Percentiles rank a stretch among this genome's conserved stretches.
Conservation (phyloP, 2,113 vertebrate species). For the Aplodontia rufa region DNA sequence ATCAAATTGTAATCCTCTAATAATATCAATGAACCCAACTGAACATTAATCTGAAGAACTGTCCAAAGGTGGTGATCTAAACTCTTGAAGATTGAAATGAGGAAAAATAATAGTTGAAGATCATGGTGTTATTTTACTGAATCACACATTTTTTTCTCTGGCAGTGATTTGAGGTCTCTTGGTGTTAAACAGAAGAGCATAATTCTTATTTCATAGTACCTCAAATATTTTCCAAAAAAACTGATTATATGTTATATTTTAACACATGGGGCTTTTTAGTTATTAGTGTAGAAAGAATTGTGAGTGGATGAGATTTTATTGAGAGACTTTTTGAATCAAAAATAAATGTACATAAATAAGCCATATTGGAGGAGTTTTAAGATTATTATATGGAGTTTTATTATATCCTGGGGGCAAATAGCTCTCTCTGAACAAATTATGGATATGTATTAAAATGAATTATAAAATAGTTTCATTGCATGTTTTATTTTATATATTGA, state of each 20-base stretch:
- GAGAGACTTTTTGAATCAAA: background rate
- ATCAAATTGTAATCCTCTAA: background rate
- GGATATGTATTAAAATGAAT: background rate
- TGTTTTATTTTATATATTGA: background rate
- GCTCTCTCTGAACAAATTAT: background rate
- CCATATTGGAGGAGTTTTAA: background rate
- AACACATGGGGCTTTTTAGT: background rate
- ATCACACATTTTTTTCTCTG: background rate
- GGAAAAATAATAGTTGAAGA: background rate
- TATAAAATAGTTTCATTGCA: background rate
- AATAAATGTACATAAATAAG: background rate
- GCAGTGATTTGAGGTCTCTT: constrained; percentile 56
- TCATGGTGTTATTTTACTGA: background rate
- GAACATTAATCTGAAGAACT: background rate
- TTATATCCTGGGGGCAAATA: background rate
- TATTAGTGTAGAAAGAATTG: background rate
- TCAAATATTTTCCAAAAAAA: background rate
- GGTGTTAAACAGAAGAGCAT: background rate
- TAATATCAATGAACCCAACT: background rate
- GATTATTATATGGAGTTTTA: background rate
- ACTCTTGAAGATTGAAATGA: background rate
- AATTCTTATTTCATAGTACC: background rate
- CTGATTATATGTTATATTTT: background rate
- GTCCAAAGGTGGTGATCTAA: background rate
- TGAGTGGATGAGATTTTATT: background rate